Evolutionary conservation across 2,113 vertebrate species (phyloP), one percentile per base, ranked within the genome.

Genomic region (Laticauda colubrina): DNA sequence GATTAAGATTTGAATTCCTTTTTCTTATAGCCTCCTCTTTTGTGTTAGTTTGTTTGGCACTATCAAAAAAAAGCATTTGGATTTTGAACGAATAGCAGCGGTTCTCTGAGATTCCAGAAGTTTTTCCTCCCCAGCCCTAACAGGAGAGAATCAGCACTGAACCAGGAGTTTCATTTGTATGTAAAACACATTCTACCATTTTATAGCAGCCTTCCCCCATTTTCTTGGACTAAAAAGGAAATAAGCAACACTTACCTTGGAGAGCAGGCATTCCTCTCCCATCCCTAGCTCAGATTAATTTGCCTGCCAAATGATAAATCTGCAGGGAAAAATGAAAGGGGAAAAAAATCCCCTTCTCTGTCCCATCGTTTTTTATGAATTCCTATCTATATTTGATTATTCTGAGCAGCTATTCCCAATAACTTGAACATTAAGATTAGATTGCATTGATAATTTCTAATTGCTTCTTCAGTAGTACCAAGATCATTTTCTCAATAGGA

Each of bases 401-500:
- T 85, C 64, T 81, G 51, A 91, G 24, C n/a, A 24, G 51, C 64
- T 85, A 43, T 53, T 34, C 75, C 45, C 69, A 26, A 54, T 54
- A 91, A 56, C 23, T 2, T 26, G 48, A 56, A 29, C 64, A 85
- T 5, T 55, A 90, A 18, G 3, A 1, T 20, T 87, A n/a, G 21
- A 29, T 43, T 86, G 54, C 21, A 87, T 34, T 59, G 48, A 15
- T 91, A 34, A 87, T 87, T 81, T 88, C 29, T 26, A 93, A 86
- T 6, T 91, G 1, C 24, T 92, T 91, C 12, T 90, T 95, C 92
- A 48, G 55, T 21, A 89, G 86, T 81, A 24, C 10, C 55, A 51
- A 55, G 48, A 75, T 11, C 34, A 61, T 39, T 55, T n/a, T 90
- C 69, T 94, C 88, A 95, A 92, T 93, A 4, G 0, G 59, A 93